A percentile compares a stretch with the other conserved stretches of the same genome.
These are phyloP conservation scores for Dicentrarchus labrax DNA, from an alignment of 2,113 vertebrate species.

Conservation along the genomic window DNA sequence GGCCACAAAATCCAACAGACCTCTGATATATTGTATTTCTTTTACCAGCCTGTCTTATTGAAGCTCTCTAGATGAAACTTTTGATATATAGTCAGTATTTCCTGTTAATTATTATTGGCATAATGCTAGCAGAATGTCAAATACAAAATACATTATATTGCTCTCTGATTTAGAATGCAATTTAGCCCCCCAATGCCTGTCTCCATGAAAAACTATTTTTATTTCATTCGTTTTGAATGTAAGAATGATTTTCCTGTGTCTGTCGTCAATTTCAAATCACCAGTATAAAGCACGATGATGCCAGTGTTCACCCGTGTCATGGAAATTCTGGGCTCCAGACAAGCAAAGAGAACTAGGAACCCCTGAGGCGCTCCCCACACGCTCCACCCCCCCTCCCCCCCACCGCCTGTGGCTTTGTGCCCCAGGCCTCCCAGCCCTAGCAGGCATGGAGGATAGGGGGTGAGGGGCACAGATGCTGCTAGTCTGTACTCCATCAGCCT, in stretches of 20 bases:
- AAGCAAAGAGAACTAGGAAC: slow-evolving; percentile 47
- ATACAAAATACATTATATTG: not conserved
- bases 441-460: slow-evolving; percentile 55
- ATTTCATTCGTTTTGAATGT: slow-evolving; percentile 12
- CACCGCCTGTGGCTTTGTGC: slow-evolving; percentile 65
- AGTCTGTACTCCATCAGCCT: slow-evolving; percentile 71
- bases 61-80: not conserved
- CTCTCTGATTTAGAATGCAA: slow-evolving; percentile 20
- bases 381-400: slow-evolving; percentile 13
- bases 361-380: slow-evolving; percentile 54
- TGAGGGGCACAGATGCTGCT: slow-evolving; percentile 63
- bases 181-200: slow-evolving; percentile 11
- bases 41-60: not conserved
- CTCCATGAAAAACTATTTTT: slow-evolving; percentile 20
- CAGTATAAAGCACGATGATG: slow-evolving; percentile 26
- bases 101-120: slow-evolving; percentile 26
- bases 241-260: slow-evolving; percentile 54
- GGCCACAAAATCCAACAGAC: too few species aligned
- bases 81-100: slow-evolving; percentile 33
- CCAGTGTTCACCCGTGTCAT: slow-evolving; percentile 45
- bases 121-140: slow-evolving; percentile 19
- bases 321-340: slow-evolving; percentile 58
- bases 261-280: slow-evolving; percentile 57
- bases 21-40: not conserved
- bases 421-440: slow-evolving; percentile 51